Base-by-base conservation (phyloP, 2,888 invertebrate genomes). In the Hybos culiciformis region DNA sequence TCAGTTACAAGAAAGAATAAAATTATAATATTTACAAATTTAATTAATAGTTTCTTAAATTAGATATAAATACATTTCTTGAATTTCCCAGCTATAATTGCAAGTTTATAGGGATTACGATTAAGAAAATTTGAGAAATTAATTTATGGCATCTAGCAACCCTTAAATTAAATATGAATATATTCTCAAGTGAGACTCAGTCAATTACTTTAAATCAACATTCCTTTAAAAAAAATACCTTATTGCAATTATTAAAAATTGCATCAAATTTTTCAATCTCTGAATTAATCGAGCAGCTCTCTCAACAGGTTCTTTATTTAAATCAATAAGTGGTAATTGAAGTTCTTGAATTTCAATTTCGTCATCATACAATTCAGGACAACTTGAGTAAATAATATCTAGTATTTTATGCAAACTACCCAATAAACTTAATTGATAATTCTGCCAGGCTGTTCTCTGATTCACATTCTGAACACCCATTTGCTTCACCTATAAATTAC, bases 391-490 rank as follows among this genome's bases (percentile, higher is more conserved):
- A 11, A 57, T 47, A 9, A 38, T 40, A 47, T 60, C 53, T 20
- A 58, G 46, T 5, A 56, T 37, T 5, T 34, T 39, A 41, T 58
- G 56, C 8, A 58, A 48, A 32, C 54, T 55, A 2, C 53, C 55
- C 11, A 60, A 20, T 14, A 59, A 42, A 32, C 56, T 52, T 3
- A 51, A 37, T 41, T 59, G 57, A 45, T 58, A 57, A 11, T 43
- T 52, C 37, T 53, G 51, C 62, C 62, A 62, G 12, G 57, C 51
- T 1, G 45, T 47, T 48, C 60, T 59, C 31, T 57, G 53, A 38
- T 52, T 59, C 2, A 54, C 44, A 4, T 56, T 57, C 24, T 54
- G 54, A 26, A 53, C 52, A 8, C 56, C 57, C n/a, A n/a, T n/a
- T n/a, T n/a, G n/a, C n/a, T n/a, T 53, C 2, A 59, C 53, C 51